Evolutionary conservation across 2,797 vertebrate species (phyloP).

Genomic region (Acrossocheilus fasciatus): DNA sequence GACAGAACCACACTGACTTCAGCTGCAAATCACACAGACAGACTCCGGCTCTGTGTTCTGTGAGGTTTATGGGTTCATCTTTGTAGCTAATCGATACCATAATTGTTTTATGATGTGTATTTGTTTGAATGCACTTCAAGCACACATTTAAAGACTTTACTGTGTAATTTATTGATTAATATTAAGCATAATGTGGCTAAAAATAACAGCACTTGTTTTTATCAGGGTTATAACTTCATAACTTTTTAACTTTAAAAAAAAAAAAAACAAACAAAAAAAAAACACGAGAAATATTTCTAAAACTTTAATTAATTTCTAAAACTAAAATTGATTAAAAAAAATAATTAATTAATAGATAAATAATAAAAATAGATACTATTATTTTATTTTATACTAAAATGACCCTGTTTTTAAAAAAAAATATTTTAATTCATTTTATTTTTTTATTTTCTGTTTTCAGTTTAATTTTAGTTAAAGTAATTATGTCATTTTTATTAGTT

Average conservation of each 20-base stretch:
- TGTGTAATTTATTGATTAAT: neutral
- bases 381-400: neutral
- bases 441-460: neutral
- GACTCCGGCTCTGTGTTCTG: neutral
- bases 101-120: neutral
- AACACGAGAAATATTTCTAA: too few species aligned
- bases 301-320: too few species aligned
- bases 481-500: too few species aligned
- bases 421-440: neutral
- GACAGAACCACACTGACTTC: neutral
- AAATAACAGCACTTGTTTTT: neutral
- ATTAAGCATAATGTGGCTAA: neutral
- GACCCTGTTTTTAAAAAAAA: neutral
- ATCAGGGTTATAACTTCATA: neutral
- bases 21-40: neutral
- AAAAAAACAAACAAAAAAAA: too few species aligned
- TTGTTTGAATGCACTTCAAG: neutral
- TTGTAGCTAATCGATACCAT: neutral
- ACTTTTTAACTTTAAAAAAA: too few species aligned
- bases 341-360: too few species aligned
- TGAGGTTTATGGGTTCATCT: neutral
- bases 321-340: too few species aligned
- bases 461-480: neutral
- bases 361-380: too few species aligned
- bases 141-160: neutral